These are phyloP conservation scores for Capreolus pygargus DNA, from an alignment of 2,113 vertebrate genomes.

Conservation along the genomic window DNA sequence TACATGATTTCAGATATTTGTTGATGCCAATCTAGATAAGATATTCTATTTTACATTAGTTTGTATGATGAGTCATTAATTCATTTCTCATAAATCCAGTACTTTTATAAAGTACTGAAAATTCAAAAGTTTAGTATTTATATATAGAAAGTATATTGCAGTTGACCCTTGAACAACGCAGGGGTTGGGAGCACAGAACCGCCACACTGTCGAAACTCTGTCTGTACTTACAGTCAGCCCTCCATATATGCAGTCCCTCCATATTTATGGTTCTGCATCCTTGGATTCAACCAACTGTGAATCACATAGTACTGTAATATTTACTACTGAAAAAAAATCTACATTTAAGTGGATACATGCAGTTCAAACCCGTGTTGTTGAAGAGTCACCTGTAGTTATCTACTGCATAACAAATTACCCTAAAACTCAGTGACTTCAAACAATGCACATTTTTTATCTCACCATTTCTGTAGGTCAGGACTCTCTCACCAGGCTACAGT, in stretches of 20 bases:
- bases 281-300: neutral
- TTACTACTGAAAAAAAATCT: neutral
- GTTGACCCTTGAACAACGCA: neutral
- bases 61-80: neutral
- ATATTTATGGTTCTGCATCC: neutral
- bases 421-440: neutral
- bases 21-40: neutral
- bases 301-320: neutral
- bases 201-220: neutral
- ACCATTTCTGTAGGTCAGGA: conserved; percentile 7
- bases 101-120: neutral
- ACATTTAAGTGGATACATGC: neutral
- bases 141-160: neutral
- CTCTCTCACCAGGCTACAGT: neutral
- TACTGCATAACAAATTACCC: neutral
- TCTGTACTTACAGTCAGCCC: neutral
- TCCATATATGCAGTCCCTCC: neutral
- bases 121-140: neutral
- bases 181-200: neutral
- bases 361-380: neutral
- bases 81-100: neutral
- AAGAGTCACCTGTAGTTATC: neutral
- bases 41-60: neutral
- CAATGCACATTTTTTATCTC: neutral
- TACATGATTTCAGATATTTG: neutral